Evolutionary conservation across 2,888 invertebrate species (phyloP).

Genomic region (Cantharis rustica): DNA sequence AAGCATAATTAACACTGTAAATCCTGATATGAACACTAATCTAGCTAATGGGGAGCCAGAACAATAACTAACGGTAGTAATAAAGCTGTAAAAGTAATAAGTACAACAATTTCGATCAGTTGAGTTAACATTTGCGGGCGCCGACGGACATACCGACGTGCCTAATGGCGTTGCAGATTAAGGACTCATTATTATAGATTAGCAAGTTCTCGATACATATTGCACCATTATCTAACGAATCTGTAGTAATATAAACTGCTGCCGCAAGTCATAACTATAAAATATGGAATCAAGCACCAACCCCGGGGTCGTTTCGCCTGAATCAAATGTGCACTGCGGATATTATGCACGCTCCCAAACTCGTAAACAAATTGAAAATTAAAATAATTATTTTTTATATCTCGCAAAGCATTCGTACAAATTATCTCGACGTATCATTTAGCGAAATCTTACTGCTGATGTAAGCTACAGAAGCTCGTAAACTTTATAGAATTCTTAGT

Average conservation of each 20-base stretch:
- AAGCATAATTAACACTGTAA: conserved; percentile 26
- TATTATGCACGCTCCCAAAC: background rate
- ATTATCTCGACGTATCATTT: background rate
- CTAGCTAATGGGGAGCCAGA: conserved; percentile 10
- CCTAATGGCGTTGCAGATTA: conserved; percentile 40
- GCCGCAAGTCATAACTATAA: conserved; percentile 33
- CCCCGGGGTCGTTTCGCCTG: conserved; percentile 10
- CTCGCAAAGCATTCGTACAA: background rate
- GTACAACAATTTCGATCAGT: conserved; percentile 22
- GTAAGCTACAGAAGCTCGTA: conserved; percentile 4
- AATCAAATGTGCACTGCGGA: conserved; percentile 16
- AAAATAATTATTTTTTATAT: background rate
- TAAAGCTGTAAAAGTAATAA: conserved; percentile 31
- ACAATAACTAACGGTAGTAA: conserved; percentile 20
- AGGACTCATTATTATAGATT: conserved; percentile 40
- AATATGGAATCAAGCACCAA: conserved; percentile 23
- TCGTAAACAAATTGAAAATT: background rate
- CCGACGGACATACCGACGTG: conserved; percentile 22
- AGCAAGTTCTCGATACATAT: conserved; percentile 35
- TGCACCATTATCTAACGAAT: conserved; percentile 30
- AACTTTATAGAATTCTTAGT: conserved; percentile 5
- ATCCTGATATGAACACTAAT: conserved; percentile 17
- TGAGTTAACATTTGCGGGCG: conserved; percentile 32
- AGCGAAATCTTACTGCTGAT: conserved; percentile 1
- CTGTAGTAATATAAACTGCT: conserved; percentile 29